Percentiles rank a stretch among this genome's conserved stretches.
Conservation (phyloP, 2,888 invertebrate species). For the Apamea epomidion region DNA sequence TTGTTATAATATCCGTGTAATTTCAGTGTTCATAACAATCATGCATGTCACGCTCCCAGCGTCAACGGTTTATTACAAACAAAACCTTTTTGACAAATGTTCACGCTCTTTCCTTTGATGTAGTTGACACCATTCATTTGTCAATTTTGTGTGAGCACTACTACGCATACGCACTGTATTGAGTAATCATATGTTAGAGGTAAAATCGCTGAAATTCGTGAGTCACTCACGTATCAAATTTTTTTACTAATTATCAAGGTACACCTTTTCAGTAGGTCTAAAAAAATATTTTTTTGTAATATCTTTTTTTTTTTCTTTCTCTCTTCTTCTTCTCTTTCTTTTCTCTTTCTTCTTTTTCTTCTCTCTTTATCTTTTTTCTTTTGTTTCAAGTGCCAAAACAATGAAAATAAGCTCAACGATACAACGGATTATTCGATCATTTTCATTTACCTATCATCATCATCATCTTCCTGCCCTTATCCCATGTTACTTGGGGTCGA, state of each 20-base stretch:
- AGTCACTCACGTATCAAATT: neutral
- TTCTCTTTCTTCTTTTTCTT: too few relatives aligned
- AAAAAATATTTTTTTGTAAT: neutral
- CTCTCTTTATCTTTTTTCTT: too few relatives aligned
- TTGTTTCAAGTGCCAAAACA: neutral
- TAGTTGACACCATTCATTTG: constrained; percentile 15
- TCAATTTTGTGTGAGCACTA: neutral
- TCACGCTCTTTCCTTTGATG: constrained; percentile 14
- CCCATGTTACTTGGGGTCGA: too few relatives aligned
- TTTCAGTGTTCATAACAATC: constrained; percentile 14
- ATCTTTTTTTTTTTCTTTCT: too few relatives aligned
- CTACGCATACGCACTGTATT: too few relatives aligned
- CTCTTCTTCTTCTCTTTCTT: too few relatives aligned
- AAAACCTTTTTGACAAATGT: constrained; percentile 20
- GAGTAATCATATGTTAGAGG: neutral
- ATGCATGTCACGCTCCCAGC: constrained; percentile 20
- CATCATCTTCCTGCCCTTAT: too few relatives aligned
- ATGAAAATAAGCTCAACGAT: neutral
- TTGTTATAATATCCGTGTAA: constrained; percentile 17
- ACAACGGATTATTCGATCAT: neutral
- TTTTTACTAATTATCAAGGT: neutral
- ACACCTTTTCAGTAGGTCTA: neutral
- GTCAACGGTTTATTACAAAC: constrained; percentile 11
- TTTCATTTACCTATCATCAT: neutral
- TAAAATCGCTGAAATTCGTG: neutral